Evolutionary conservation across 2,797 vertebrate species (phyloP), one percentile per base, ranked within the genome.

Genomic region (Tokudaia muenninki): DNA sequence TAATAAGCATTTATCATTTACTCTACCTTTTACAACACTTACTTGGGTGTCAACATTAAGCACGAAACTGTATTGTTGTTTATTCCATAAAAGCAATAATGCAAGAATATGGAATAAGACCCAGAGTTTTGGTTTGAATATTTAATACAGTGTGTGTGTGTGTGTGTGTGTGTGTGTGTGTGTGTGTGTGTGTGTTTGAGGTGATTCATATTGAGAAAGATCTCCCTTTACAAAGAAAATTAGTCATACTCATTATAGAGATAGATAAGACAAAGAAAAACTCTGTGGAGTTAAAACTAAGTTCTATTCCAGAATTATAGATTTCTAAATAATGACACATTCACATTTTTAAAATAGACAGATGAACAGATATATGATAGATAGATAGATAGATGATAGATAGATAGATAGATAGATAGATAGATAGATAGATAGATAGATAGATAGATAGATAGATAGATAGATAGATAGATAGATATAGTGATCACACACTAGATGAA

Each of bases 11-110:
- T 72, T 94, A 55, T 86, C 87, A 94, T 22, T 41, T 67, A 95
- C 92, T 17, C 74, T 89, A 8, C 47, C 91, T 93, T 70, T 74
- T 61, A 81, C 21, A 81, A 55, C 16, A 57, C 13, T 95, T 91
- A 63, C 14, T 87, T 92, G 50, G 75, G 75, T 81, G 82, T 8
- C 31, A 63, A 65, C 29, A 87, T 63, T 80, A 70, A 95, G 94
- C 92, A 75, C 37, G 52, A 84, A 70, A 4, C 22, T 47, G 0
- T 57, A 75, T 44, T 78, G 24, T 63, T 63, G 10, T 6, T 26
- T 74, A 65, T 17, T 61, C 80, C 70, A 86, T 83, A 81, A 96
- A 72, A 63, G 52, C 11, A 97, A 47, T 83, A 95, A 94, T 63
- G 67, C 34, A 41, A 44, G 37, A 96, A 55, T 86, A 67, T 88